Base-by-base conservation (phyloP, 2,797 vertebrate genomes). In the Phrynocephalus forsythii region DNA sequence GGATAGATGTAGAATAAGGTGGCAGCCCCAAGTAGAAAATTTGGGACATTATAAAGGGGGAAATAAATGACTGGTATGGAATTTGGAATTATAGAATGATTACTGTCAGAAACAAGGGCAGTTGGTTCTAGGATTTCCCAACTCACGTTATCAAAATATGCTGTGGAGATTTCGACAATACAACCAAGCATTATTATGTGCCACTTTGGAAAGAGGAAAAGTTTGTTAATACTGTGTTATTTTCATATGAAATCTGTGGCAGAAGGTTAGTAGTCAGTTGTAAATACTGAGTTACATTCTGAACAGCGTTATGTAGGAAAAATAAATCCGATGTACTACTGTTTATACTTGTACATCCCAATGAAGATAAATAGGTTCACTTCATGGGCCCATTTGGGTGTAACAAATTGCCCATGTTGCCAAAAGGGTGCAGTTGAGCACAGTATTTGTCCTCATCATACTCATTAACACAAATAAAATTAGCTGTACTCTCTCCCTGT, bases 361-460 rank as follows among this genome's bases (percentile, higher is more conserved):
- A 97, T 96, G 95, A 96, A 96, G 95, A 96, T 95, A 94, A 96
- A 96, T 91, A 76, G 87, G 48, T 83, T 94, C 85, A 89, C 89
- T 95, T 95, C 94, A 92, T 91, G 85, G 93, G 93, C 93, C 89
- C 92, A 89, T 89, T 95, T 95, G 92, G 91, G 94, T 93, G 93
- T 94, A 94, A 92, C 94, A 94, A 95, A 96, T 95, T 95, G 94
- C 94, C 93, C 89, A 88, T 79, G 83, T 91, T 95, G 75, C 92
- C 18, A 79, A 93, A 91, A 92, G 84, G 80, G 84, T 90, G 83
- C 84, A 73, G 92, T 89, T 52, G 86, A 94, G 82, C 86, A 90
- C 92, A 93, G 88, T 93, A 94, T 95, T 95, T 93, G 85, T 94
- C 89, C 93, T 93, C 89, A 93, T 93, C 93, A 93, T 89, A 38